phyloP scores from a whole-genome alignment of 2,888 invertebrate species.

The Graphium colonna region DNA sequence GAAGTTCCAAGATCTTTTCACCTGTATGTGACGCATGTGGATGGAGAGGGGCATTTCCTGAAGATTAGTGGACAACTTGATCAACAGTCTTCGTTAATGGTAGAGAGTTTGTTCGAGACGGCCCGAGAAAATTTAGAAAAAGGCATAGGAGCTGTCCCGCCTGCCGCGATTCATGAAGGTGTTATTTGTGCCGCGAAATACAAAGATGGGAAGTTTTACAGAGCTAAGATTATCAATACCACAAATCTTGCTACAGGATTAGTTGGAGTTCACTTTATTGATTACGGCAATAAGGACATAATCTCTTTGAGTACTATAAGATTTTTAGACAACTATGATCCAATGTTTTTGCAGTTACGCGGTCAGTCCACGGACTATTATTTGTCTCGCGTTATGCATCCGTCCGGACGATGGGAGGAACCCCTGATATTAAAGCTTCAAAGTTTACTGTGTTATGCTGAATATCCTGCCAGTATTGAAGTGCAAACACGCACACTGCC shows the following conservation, averaged over 20 bases:
- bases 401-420: slow-evolving; percentile 77
- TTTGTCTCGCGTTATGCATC: slow-evolving; percentile 77
- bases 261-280: slow-evolving; percentile 84
- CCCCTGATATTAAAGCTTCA: slow-evolving; percentile 61
- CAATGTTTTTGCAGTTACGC: slow-evolving; percentile 69
- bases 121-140: slow-evolving; percentile 64
- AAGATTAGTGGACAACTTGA: slow-evolving; percentile 87
- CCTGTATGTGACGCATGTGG: slow-evolving; percentile 83
- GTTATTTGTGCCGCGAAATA: slow-evolving; percentile 84
- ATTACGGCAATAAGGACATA: slow-evolving; percentile 83
- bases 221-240: slow-evolving; percentile 80
- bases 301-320: slow-evolving; percentile 81
- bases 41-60: slow-evolving; percentile 84
- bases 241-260: slow-evolving; percentile 68
- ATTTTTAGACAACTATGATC: slow-evolving; percentile 74
- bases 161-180: slow-evolving; percentile 73
- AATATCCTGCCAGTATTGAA: slow-evolving; percentile 57
- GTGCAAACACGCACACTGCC: slow-evolving; percentile 58
- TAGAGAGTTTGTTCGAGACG: slow-evolving; percentile 74
- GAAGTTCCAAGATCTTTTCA: slow-evolving; percentile 60
- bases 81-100: slow-evolving; percentile 73
- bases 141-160: slow-evolving; percentile 66
- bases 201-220: slow-evolving; percentile 83
- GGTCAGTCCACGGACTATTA: slow-evolving; percentile 82
- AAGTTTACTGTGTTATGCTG: slow-evolving; percentile 63